These are phyloP conservation scores for human (Homo sapiens) DNA, from an alignment of 2,113 vertebrate species.

Conservation along the genomic window GRCh38 chr15:48679001-48679500, in stretches of 20 bases:
- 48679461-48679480: neutral
- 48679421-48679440: neutral
- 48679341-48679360: neutral
- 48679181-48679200: no score
- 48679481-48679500: neutral
- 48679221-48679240: neutral
- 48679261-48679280: neutral
- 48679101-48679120: neutral
- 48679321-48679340: neutral
- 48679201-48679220: neutral
- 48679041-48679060: constrained; percentile 69
- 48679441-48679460: neutral
- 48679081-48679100: constrained; percentile 62
- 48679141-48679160: neutral
- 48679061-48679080: constrained; percentile 62
- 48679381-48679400: neutral
- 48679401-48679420: neutral
- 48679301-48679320: neutral
- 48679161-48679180: neutral
- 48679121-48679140: neutral
- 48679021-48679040: neutral
- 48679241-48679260: neutral
- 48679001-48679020: neutral
- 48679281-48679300: neutral
- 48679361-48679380: neutral